A percentile compares a stretch with the other conserved stretches of the same genome.
Conservation (phyloP, 2,113 vertebrate genomes). For the Phaethornis superciliosus region DNA sequence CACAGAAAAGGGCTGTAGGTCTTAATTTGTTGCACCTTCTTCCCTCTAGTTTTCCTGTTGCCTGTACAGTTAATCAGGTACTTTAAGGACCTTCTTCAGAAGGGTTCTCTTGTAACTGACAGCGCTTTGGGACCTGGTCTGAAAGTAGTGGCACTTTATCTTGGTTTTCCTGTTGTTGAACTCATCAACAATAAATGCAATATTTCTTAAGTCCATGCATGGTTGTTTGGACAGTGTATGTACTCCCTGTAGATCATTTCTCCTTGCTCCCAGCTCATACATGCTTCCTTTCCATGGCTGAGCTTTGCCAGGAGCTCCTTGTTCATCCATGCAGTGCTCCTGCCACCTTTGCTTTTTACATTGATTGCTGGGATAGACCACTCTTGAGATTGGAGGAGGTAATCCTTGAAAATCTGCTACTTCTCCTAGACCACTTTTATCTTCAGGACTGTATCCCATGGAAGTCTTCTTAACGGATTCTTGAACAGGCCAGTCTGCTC, state of each 20-base stretch:
- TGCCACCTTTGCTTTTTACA: neutral
- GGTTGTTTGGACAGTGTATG: neutral
- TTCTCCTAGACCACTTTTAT: neutral
- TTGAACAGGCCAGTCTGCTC: neutral
- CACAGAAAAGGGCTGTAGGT: neutral
- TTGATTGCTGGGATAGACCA: accelerated
- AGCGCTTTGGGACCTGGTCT: neutral
- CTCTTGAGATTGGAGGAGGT: neutral
- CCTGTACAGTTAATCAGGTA: neutral
- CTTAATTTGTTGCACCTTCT: neutral
- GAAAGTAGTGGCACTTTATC: neutral
- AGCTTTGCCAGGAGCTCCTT: too few relatives aligned
- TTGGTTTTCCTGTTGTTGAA: neutral
- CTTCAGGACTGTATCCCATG: neutral
- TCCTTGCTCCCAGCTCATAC: neutral
- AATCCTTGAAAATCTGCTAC: neutral
- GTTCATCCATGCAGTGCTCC: neutral
- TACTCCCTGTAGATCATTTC: neutral
- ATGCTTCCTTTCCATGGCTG: neutral
- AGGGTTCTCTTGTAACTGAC: neutral
- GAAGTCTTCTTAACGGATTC: neutral
- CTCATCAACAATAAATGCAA: neutral
- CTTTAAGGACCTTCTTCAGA: neutral
- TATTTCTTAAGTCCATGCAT: neutral
- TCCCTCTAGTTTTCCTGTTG: neutral